Percentiles rank a stretch among this genome's conserved stretches.
Conservation (phyloP, 1,140 invertebrate species). For the Heterodera schachtii region DNA sequence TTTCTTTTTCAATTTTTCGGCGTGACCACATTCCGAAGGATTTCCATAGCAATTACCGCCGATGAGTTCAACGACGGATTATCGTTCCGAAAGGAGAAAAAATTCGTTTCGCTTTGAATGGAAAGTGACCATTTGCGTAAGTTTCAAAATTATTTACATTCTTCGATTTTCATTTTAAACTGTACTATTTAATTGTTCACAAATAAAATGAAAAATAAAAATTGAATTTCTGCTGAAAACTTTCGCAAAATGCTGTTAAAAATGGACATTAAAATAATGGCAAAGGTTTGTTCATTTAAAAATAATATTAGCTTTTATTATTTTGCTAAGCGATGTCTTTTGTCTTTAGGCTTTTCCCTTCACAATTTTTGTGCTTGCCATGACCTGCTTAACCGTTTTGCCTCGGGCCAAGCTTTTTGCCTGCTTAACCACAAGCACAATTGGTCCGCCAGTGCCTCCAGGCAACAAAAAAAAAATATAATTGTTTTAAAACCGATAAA, state of each 20-base stretch:
- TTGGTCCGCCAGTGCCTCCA: not conserved
- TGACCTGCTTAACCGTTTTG: not conserved
- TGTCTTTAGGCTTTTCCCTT: not conserved
- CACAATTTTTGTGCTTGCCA: not conserved
- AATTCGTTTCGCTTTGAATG: not conserved
- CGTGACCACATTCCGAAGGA: not conserved
- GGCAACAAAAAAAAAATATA: not conserved
- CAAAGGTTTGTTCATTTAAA: not conserved
- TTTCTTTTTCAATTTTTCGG: too few species aligned
- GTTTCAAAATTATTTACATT: not conserved
- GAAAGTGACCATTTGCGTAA: not conserved
- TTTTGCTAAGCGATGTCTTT: not conserved
- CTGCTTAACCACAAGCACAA: not conserved
- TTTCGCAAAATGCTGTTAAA: too few species aligned
- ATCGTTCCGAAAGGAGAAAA: not conserved
- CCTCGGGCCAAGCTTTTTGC: not conserved
- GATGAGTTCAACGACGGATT: not conserved
- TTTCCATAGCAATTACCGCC: not conserved
- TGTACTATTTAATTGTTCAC: too few species aligned
- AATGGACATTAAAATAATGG: too few species aligned
- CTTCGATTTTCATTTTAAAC: too few species aligned
- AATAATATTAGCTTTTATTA: not conserved
- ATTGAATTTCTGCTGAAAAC: too few species aligned
- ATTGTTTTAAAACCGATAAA: not conserved
- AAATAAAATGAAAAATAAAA: too few species aligned